Evolutionary conservation across 2,797 vertebrate species (phyloP), one percentile per base, ranked within the genome.

Genomic region (Hippoglossus hippoglossus): DNA sequence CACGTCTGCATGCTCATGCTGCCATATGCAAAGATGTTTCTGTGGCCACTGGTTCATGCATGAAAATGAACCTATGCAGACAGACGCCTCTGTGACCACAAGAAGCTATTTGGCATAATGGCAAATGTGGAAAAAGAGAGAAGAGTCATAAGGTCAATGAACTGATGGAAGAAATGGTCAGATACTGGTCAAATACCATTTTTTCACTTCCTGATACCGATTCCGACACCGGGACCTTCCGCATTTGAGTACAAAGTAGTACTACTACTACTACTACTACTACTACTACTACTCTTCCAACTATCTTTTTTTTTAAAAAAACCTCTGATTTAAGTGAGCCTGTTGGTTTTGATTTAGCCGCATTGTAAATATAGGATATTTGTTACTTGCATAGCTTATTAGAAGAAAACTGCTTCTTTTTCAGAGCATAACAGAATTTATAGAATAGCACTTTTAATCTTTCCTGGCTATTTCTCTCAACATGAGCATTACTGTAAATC

Each of bases 401-500:
- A 8, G 28, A 31, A 31, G 28, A 31, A 7, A 31, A 31, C 28
- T 12, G 34, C 34, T 36, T 36, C 10, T 36, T 13, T 39, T 39
- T 39, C 39, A 39, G 36, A 39, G 2, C 36, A 36, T 39, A 12
- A 13, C 13, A 39, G 3, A 13, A 39, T 11, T 39, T 3, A 4
- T 11, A 13, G 36, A 13, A 39, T 11, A 39, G 36, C 16, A 16
- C 44, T 19, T 19, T 2, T 18, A 44, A 44, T 44, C 12, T 6
- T 44, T 44, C 41, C 44, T 46, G 44, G 11, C 21, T 49, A 18
- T 61, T 28, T 31, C 5, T 34, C 5, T 63, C 56, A 50, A 67
- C 67, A 58, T 69, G 63, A n/a, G 15, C 12, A 12, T 60, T 59
- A 63, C 24, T 54, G 18, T 21, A 56, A 65, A 11, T 59, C 36